Base-by-base conservation (phyloP, 2,888 invertebrate species). In the Dasypogon diadema region DNA sequence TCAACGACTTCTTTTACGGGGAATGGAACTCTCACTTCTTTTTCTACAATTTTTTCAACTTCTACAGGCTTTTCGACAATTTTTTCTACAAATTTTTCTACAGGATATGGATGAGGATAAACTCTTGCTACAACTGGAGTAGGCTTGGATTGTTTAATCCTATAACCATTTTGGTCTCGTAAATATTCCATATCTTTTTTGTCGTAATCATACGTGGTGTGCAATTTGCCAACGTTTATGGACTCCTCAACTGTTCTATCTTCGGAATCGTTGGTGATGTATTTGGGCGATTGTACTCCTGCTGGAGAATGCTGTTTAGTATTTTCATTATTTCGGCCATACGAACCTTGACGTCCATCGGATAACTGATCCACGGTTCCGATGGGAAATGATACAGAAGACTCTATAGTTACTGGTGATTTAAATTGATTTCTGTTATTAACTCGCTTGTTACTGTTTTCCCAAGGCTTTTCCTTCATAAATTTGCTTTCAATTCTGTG, bases 11-110 rank as follows among this genome's bases (percentile, higher is more conserved):
- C 83, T 76, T 85, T 83, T 0, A 83, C 80, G 0, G 87, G 86
- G 75, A 87, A 88, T 0, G 89, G 88, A 5, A 89, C 85, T 0
- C 87, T 84, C 0, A 90, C 87, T 1, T 89, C 88, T 79, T 89
- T 90, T 80, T 91, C 91, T 0, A 92, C 88, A 34, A 91, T 86
- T 74, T 88, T 81, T 8, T 81, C 80, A 1, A 81, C 79, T 12
- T 77, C 79, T 12, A 79, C 78, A 0, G 81, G 81, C 6, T 78
- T 79, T 14, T 82, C 88, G 0, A 88, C 86, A 2, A 86, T 80
- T 77, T 84, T 89, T 77, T 87, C 87, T 0, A 88, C 86, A 77
- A 89, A 84, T 76, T 88, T 87, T 3, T 89, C 89, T 0, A 89
- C 88, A 0, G 88, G 88, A 78, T 88, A 87, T 2, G 86, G 87